Conservation (phyloP, 1,140 invertebrate genomes). For the Drosophila kikkawai region DNA sequence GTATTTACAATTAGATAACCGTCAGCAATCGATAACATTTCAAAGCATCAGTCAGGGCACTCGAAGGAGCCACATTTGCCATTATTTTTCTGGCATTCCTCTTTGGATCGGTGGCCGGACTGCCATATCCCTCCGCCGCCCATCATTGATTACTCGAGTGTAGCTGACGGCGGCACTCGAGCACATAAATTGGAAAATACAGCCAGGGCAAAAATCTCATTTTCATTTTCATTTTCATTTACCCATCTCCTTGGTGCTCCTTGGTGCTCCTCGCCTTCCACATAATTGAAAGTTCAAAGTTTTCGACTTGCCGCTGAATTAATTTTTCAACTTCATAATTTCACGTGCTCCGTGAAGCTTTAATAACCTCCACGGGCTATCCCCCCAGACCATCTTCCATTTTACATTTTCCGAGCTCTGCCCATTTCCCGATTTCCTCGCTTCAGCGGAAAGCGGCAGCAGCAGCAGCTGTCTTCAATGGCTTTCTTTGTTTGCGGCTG, state of each 20-base stretch:
- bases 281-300: constrained; percentile 82
- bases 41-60: constrained; percentile 28
- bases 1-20: constrained; percentile 78
- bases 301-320: constrained; percentile 79
- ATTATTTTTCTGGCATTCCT: constrained; percentile 70
- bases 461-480: constrained; percentile 64
- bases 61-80: constrained; percentile 50
- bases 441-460: neutral
- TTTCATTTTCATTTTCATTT: constrained; percentile 59
- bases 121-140: constrained; percentile 16
- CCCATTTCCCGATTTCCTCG: constrained; percentile 18
- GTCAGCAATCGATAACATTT: constrained; percentile 71
- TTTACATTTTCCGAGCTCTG: constrained; percentile 7
- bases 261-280: constrained; percentile 41
- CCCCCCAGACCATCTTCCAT: constrained; percentile 17
- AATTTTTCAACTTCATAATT: constrained; percentile 83
- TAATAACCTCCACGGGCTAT: constrained; percentile 56
- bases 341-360: constrained; percentile 70
- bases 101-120: constrained; percentile 43
- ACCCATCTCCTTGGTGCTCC: constrained; percentile 44
- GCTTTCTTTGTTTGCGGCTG: constrained; percentile 71
- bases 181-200: constrained; percentile 80
- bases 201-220: constrained; percentile 56
- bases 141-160: constrained; percentile 77
- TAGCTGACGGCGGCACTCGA: constrained; percentile 77